Evolutionary conservation across 1,140 invertebrate species (phyloP), one percentile per base, ranked within the genome.

Genomic region (Leptoteleia sp.): DNA sequence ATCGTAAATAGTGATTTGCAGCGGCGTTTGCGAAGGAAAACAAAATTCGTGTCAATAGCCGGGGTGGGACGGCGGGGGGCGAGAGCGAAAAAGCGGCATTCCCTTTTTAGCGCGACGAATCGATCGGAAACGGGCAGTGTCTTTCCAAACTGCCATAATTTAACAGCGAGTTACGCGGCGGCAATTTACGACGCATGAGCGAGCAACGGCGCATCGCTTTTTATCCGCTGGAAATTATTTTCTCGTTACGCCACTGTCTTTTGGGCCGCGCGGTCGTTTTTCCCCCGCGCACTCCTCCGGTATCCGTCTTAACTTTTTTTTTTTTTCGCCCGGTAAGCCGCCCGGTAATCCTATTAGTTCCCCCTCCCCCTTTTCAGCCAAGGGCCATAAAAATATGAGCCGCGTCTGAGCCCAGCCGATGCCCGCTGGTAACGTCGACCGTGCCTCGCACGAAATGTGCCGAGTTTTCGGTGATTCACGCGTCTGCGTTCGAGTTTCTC

Each of bases 331-430:
- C 71, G 5, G 43, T 47, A 64, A 70, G 42, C 79, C 61, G 83
- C 59, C 52, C 54, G 64, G 33, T 84, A 82, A 85, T 85, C 82
- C 82, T 83, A 82, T 85, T 85, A 84, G 54, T 40, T 29, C 37
- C 57, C 57, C 12, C n/a, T n/a, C n/a, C n/a, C n/a, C n/a, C n/a
- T n/a, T n/a, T n/a, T n/a, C n/a, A n/a, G n/a, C n/a, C n/a, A n/a
- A 31, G 38, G 38, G 31, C 57, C 68, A 54, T 83, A 78, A 84
- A 83, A 84, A 81, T 77, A 68, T 45, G 47, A 50, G 42, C 27
- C 37, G n/a, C n/a, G n/a, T n/a, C n/a, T n/a, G n/a, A n/a, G n/a
- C n/a, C n/a, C n/a, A n/a, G n/a, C n/a, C n/a, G n/a, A n/a, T n/a
- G n/a, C n/a, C n/a, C n/a, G n/a, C n/a, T n/a, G n/a, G n/a, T n/a